Evolutionary conservation across 1,140 invertebrate species (phyloP), one percentile per base, ranked within the genome.

Genomic region (Zeugodacus cucurbitae): DNA sequence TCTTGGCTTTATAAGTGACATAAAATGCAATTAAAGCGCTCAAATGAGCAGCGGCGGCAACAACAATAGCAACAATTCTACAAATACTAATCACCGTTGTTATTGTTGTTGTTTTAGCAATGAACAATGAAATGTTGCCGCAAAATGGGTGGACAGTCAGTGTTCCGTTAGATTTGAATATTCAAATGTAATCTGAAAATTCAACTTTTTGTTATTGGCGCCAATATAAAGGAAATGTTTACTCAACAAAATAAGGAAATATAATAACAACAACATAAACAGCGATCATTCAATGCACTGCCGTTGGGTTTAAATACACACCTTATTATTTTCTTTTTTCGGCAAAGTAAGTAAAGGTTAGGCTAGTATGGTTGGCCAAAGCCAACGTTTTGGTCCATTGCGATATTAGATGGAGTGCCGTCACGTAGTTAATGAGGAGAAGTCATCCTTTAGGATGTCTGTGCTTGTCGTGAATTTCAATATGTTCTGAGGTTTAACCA

Each of bases 1-100:
- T 82, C n/a, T 82, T 82, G 41, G 74, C n/a, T 82, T 82, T 82
- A 82, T 54, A 41, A 82, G 41, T 82, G 74, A 82, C 74, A 82
- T 82, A 48, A 82, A 82, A 82, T 54, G 74, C 41, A 82, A 82
- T 82, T 82, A 82, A 82, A 48, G 74, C 22, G 41, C 41, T 82
- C 41, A 29, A 82, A 8, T 54, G 26, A 29, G 44, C 41, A 44
- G n/a, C n/a, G n/a, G n/a, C n/a, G n/a, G n/a, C n/a, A n/a, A n/a
- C n/a, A n/a, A n/a, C n/a, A 78, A 78, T 7, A 44, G 26, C 37
- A 48, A 14, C 41, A 78, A 78, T 22, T 10, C 6, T 5, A 41
- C 3, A 3, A n/a, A 11, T 48, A n/a, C n/a, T 14, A 14, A n/a
- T n/a, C n/a, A n/a, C n/a, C n/a, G n/a, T 41, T 3, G 26, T 41